Conservation (phyloP, 1,140 invertebrate species). For the Trachymyrmex cornetzi region DNA sequence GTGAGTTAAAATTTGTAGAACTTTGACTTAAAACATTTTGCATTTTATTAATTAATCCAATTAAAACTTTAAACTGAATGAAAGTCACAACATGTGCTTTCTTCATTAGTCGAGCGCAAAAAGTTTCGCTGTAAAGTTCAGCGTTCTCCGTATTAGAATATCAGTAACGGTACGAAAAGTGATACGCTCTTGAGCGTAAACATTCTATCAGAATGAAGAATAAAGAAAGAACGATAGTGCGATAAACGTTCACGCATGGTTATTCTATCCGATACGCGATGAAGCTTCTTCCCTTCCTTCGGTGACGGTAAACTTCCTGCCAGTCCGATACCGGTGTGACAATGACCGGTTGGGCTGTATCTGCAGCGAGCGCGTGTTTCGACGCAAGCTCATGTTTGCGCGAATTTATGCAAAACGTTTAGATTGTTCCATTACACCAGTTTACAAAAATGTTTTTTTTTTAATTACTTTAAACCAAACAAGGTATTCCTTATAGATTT, state of each 20-base stretch:
- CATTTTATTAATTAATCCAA: neutral
- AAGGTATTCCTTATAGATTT: too few species aligned
- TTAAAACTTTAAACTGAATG: neutral
- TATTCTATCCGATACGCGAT: slow-evolving; percentile 29
- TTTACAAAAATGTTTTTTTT: too few species aligned
- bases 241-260: slow-evolving; percentile 38
- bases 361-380: neutral
- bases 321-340: slow-evolving; percentile 35
- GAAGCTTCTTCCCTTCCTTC: slow-evolving; percentile 32
- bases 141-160: neutral
- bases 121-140: neutral
- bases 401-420: neutral
- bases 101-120: neutral
- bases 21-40: neutral
- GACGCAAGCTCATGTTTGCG: neutral
- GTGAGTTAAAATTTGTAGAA: neutral
- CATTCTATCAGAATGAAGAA: slow-evolving; percentile 38
- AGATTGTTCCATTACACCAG: neutral
- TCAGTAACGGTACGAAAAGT: slow-evolving; percentile 11
- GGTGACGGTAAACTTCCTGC: slow-evolving; percentile 38
- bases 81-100: neutral
- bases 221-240: slow-evolving; percentile 34
- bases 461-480: too few species aligned
- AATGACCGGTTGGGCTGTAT: slow-evolving; percentile 35
- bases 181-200: slow-evolving; percentile 28